Conservation (phyloP, 2,888 invertebrate species). For the Drosophila fungiperda region DNA sequence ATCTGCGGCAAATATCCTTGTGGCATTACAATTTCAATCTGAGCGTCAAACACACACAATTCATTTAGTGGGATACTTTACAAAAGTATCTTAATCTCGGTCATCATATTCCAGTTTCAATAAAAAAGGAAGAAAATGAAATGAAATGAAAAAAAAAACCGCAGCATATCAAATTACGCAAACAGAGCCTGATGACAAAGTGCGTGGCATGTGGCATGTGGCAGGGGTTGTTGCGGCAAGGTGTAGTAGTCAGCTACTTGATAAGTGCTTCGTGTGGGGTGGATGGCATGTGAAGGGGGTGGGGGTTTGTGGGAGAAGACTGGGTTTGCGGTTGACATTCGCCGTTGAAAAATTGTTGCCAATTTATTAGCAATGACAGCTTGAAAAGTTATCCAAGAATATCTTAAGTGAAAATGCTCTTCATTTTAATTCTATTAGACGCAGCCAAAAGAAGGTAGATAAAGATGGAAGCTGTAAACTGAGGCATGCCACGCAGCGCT, state of each 20-base stretch:
- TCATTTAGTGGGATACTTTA: constrained; percentile 37
- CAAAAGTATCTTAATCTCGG: constrained; percentile 27
- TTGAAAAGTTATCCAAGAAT: constrained; percentile 29
- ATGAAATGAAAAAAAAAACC: constrained; percentile 54
- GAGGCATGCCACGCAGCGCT: constrained; percentile 12
- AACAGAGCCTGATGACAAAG: constrained; percentile 65
- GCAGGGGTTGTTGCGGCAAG: constrained; percentile 57
- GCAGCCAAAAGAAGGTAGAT: constrained; percentile 35
- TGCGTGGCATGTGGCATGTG: constrained; percentile 50
- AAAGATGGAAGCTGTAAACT: background rate
- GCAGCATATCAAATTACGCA: constrained; percentile 77
- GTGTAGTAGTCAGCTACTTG: constrained; percentile 70
- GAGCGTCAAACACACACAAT: constrained; percentile 51
- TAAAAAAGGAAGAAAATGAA: constrained; percentile 60
- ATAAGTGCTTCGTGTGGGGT: constrained; percentile 55
- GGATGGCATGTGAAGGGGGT: background rate
- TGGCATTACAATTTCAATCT: constrained; percentile 66
- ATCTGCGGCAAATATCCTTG: constrained; percentile 10
- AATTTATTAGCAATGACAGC: constrained; percentile 69
- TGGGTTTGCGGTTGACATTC: constrained; percentile 73
- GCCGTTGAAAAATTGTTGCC: constrained; percentile 76
- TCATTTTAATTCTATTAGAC: constrained; percentile 74
- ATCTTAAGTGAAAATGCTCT: constrained; percentile 73
- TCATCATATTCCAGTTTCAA: constrained; percentile 72
- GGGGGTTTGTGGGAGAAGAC: constrained; percentile 37